Evolutionary conservation across 1,140 invertebrate genomes (phyloP).

Genomic region (Alviniconcha marisindica): DNA sequence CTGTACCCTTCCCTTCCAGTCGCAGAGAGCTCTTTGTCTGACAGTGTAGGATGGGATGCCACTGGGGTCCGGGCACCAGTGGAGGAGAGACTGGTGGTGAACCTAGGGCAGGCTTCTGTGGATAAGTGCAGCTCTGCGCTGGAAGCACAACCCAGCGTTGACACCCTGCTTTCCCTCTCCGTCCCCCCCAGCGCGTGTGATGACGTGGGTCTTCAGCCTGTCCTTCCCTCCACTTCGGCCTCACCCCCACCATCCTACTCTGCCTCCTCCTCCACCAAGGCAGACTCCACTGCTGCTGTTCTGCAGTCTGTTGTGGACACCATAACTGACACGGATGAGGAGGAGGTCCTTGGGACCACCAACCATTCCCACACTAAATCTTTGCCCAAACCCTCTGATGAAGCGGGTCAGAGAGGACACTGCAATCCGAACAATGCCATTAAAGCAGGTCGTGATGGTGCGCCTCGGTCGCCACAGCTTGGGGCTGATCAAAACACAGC

Average conservation of each 20-base stretch:
- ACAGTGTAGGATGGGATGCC: too few species aligned
- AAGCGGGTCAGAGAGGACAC: background rate
- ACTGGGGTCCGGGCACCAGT: too few species aligned
- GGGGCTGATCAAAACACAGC: background rate
- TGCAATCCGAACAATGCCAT: background rate
- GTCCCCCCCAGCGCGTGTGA: background rate
- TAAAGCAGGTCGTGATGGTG: background rate
- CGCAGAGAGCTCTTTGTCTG: too few species aligned
- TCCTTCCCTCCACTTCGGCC: background rate
- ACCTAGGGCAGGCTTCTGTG: background rate
- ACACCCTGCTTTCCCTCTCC: constrained; percentile 4
- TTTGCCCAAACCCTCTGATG: background rate
- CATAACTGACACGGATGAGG: background rate
- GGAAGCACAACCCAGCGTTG: too few species aligned
- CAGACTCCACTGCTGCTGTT: background rate
- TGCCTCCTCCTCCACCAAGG: background rate
- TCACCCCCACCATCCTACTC: background rate
- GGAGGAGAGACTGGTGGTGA: background rate
- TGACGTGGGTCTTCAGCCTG: background rate
- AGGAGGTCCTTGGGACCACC: background rate
- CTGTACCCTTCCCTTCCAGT: background rate
- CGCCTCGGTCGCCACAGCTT: background rate
- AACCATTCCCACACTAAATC: background rate
- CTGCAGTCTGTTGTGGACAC: constrained; percentile 29
- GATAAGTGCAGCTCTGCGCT: too few species aligned